Conservation (phyloP, 1,140 invertebrate species). For the Globodera ellingtonae region DNA sequence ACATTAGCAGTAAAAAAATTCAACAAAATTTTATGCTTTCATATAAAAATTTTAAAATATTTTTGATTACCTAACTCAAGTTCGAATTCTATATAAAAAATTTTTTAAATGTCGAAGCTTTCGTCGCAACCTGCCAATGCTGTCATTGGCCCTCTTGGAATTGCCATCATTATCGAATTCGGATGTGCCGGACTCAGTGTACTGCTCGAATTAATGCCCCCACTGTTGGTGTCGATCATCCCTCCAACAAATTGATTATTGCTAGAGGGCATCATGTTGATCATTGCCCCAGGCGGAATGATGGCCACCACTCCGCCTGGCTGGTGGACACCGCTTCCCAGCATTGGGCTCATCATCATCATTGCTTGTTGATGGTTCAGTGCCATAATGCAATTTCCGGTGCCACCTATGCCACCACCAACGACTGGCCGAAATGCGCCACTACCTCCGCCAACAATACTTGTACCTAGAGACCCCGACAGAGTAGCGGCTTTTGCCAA, state of each 20-base stretch:
- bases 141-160: background rate
- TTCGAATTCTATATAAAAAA: background rate
- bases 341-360: background rate
- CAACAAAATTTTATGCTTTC: conserved; percentile 1
- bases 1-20: background rate
- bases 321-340: background rate
- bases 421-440: background rate
- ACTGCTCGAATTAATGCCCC: background rate
- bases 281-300: background rate
- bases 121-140: background rate
- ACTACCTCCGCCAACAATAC: background rate
- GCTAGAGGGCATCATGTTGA: background rate
- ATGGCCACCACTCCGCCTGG: background rate
- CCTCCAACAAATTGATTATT: background rate
- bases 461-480: background rate
- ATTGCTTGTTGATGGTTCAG: background rate
- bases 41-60: background rate
- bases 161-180: background rate
- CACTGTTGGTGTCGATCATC: too few relatives aligned
- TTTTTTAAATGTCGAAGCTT: conserved; percentile 1
- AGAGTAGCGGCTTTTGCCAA: too few relatives aligned
- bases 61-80: too few relatives aligned
- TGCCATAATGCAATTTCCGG: background rate
- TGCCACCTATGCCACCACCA: background rate
- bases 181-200: background rate